These are phyloP conservation scores for Drosophila greeni DNA, from an alignment of 2,888 invertebrate genomes.

Conservation along the genomic window DNA sequence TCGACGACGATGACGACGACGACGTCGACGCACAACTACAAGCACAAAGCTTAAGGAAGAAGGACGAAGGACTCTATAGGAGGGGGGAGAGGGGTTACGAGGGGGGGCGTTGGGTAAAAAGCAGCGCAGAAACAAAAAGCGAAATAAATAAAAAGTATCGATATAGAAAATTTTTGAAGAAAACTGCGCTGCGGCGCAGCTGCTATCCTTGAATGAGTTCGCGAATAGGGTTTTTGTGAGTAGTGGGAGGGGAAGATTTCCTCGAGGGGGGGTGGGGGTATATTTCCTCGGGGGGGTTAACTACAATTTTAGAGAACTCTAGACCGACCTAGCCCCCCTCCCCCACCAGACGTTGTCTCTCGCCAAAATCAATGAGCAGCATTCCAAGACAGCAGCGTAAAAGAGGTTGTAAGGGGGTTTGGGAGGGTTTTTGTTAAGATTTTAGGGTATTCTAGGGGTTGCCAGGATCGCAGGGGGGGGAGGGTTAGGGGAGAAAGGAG, in stretches of 20 bases:
- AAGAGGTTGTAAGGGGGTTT: background rate
- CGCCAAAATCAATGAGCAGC: slow-evolving; percentile 56
- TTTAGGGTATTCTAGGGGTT: slow-evolving; percentile 2
- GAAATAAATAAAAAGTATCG: slow-evolving; percentile 67
- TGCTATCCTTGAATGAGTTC: slow-evolving; percentile 45
- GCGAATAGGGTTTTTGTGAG: slow-evolving; percentile 10
- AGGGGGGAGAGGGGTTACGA: background rate
- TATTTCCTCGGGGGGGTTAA: slow-evolving; percentile 31
- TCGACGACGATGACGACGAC: slow-evolving; percentile 15
- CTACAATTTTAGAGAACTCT: slow-evolving; percentile 57
- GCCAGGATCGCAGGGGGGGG: background rate
- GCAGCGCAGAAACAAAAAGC: slow-evolving; percentile 51
- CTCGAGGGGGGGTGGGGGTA: background rate
- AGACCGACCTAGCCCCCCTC: background rate
- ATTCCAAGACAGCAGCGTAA: slow-evolving; percentile 21
- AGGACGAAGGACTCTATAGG: background rate
- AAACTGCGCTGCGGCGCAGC: slow-evolving; percentile 44
- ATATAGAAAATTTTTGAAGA: slow-evolving; percentile 60
- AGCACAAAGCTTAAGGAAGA: slow-evolving; percentile 10
- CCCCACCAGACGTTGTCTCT: slow-evolving; percentile 7
- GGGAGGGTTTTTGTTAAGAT: background rate
- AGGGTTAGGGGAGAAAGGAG: no score
- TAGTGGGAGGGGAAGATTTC: background rate
- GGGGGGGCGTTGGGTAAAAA: slow-evolving; percentile 6
- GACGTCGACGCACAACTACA: slow-evolving; percentile 40